Percentiles rank a stretch among this genome's conserved stretches.
Evolutionary conservation across 2,113 vertebrate species (phyloP).

Genomic region (Anguilla rostrata): DNA sequence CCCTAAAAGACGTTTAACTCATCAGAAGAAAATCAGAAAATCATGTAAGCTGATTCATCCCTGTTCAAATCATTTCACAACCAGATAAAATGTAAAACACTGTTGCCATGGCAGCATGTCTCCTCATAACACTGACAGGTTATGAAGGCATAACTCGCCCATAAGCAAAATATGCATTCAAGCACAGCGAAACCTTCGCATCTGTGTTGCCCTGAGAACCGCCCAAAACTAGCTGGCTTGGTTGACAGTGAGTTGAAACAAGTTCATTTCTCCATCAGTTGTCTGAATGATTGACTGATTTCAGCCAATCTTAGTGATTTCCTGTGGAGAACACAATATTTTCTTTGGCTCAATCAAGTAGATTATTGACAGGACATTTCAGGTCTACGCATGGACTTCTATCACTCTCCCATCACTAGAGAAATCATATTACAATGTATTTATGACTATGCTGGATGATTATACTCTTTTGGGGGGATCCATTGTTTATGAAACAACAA

Average conservation of each 20-base stretch:
- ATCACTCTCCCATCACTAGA: not conserved
- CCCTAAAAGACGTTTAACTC: not conserved
- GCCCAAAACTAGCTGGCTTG: not conserved
- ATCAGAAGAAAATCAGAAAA: not conserved
- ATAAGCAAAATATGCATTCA: not conserved
- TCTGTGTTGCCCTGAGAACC: not conserved
- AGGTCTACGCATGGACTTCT: not conserved
- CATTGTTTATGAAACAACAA: no score
- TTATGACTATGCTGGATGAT: not conserved
- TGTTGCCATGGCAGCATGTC: not conserved
- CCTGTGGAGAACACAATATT: not conserved
- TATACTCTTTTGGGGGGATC: no score
- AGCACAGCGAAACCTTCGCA: not conserved
- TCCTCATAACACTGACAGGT: not conserved
- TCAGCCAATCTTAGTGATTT: not conserved
- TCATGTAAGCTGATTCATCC: not conserved
- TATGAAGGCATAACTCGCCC: not conserved
- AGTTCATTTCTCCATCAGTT: not conserved
- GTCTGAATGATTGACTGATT: not conserved
- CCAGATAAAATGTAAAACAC: not conserved
- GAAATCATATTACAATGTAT: not conserved
- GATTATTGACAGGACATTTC: not conserved
- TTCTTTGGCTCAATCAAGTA: not conserved
- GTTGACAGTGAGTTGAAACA: not conserved
- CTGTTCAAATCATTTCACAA: not conserved